Evolutionary conservation across 2,113 vertebrate genomes (phyloP), one percentile per base, ranked within the genome.

Genomic region (Leiothrix lutea): DNA sequence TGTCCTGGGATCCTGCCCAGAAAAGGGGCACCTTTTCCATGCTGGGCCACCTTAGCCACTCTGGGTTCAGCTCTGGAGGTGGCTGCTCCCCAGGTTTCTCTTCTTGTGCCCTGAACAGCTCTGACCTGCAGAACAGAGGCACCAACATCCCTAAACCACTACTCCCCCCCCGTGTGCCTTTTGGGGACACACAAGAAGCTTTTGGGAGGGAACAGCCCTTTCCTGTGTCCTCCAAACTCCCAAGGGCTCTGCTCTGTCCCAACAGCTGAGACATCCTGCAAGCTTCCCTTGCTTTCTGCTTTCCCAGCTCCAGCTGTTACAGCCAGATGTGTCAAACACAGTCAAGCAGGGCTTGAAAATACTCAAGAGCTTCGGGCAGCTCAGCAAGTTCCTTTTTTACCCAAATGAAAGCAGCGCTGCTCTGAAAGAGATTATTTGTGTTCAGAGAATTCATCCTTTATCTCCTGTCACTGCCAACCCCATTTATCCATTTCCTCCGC

Each of bases 161-260:
- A 1, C 29, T 75, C 11, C 3, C 2, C 14, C 12, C 6, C 2
- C 12, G 0, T 6, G 3, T 24, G 20, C 14, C 23, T 71, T 77
- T 4, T 72, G 74, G 38, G 64, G 58, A 47, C 26, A n/a, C 40
- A 38, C 2, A 8, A 47, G 78, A 26, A 84, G 22, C 7, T 85
- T 80, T 65, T 3, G 6, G 58, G 12, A 35, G 12, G 36, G 40
- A 56, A 22, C 22, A 33, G 38, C 28, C 40, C 56, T 69, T 44
- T 53, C 5, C 35, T 38, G 35, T 67, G 58, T 13, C 50, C 14
- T 80, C 33, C 42, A 8, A 0, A 1, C 42, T 61, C 40, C 56
- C 3, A 2, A 54, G 40, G 33, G 29, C 25, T 70, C 60, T 51
- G 48, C 29, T 62, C 14, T 69, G n/a, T 33, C 8, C 58, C 31